phyloP scores from a whole-genome alignment of 2,888 invertebrate genomes.

The Himalopsyche anomala region DNA sequence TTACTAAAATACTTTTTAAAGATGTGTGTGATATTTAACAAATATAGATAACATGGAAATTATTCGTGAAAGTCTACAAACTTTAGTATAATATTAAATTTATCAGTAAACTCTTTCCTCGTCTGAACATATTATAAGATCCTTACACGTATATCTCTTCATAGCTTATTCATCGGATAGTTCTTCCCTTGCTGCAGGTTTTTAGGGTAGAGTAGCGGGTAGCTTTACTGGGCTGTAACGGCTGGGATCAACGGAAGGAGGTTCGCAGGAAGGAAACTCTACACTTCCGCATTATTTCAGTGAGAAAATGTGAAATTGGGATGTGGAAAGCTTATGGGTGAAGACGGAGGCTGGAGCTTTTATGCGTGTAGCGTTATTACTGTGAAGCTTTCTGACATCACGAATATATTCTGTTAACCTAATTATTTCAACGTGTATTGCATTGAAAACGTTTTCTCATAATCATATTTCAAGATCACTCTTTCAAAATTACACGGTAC shows the following conservation, averaged over 20 bases:
- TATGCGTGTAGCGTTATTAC: conserved; percentile 39
- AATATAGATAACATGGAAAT: too few species aligned
- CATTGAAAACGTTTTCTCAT: conserved; percentile 6
- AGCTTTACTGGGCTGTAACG: conserved; percentile 35
- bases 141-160: conserved; percentile 29
- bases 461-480: too few species aligned
- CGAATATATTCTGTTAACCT: conserved; percentile 12
- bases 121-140: background rate
- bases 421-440: background rate
- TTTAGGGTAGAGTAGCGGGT: conserved; percentile 25
- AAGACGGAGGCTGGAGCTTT: conserved; percentile 34
- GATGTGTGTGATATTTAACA: too few species aligned
- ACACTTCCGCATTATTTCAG: conserved; percentile 43
- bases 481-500: too few species aligned
- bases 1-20: too few species aligned
- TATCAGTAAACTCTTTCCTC: background rate
- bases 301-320: conserved; percentile 42
- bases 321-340: conserved; percentile 34
- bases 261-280: conserved; percentile 41
- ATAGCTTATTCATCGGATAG: conserved; percentile 45
- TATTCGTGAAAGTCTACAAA: too few species aligned
- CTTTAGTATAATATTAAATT: too few species aligned
- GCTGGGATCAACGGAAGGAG: conserved; percentile 40
- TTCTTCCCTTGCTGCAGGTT: conserved; percentile 43
- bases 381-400: conserved; percentile 1